Conservation (phyloP, 2,888 invertebrate species). For the Agrotis segetum region DNA sequence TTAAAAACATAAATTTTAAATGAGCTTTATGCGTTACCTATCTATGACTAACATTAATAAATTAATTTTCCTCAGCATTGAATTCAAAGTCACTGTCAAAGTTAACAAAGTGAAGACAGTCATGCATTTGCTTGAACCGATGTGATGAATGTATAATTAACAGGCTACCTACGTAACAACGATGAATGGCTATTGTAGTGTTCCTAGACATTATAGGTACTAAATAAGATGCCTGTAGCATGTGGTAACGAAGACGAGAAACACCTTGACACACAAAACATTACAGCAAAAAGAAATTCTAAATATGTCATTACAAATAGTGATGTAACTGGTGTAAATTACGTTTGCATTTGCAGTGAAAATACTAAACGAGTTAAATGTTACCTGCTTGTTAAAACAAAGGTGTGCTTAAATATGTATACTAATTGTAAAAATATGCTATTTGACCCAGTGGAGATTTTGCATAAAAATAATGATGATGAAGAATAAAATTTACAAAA, state of each 20-base stretch:
- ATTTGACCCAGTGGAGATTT: no score
- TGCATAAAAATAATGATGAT: no score
- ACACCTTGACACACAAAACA: slow-evolving; percentile 61
- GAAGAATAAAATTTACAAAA: no score
- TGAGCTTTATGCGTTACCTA: not conserved
- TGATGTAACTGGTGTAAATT: slow-evolving; percentile 40
- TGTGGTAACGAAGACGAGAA: slow-evolving; percentile 43
- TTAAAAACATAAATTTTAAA: slow-evolving; percentile 6
- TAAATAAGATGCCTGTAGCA: slow-evolving; percentile 47
- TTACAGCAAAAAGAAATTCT: slow-evolving; percentile 55
- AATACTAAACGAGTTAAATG: slow-evolving; percentile 25
- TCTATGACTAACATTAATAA: slow-evolving; percentile 7
- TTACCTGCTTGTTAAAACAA: slow-evolving; percentile 6
- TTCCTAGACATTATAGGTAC: slow-evolving; percentile 45
- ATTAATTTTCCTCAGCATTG: slow-evolving; percentile 42
- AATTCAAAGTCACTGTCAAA: slow-evolving; percentile 60
- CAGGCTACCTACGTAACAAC: slow-evolving; percentile 33
- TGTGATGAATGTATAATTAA: slow-evolving; percentile 54
- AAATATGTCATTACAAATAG: slow-evolving; percentile 35
- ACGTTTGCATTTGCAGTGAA: slow-evolving; percentile 17
- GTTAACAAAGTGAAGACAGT: slow-evolving; percentile 35
- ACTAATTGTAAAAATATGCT: no score
- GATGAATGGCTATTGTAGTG: slow-evolving; percentile 57
- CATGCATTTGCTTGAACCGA: slow-evolving; percentile 33
- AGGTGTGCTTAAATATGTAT: not conserved